Percentiles rank a stretch among this genome's conserved stretches.
phyloP scores from a whole-genome alignment of 2,888 invertebrate genomes.

The Cosmia pyralina region DNA sequence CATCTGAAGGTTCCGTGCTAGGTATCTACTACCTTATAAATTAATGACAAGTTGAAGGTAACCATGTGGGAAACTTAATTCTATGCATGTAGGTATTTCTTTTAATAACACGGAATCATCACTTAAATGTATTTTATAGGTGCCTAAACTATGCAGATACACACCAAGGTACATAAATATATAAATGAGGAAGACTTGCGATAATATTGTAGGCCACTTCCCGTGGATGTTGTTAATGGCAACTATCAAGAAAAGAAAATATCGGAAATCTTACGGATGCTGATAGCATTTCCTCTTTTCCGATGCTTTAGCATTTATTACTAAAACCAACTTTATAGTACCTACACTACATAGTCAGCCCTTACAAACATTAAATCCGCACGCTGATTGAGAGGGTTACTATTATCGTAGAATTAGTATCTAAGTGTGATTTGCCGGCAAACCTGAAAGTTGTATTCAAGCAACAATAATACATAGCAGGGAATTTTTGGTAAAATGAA shows the following conservation, averaged over 20 bases:
- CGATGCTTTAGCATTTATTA: background rate
- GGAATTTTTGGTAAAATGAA: background rate
- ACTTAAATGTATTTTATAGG: background rate
- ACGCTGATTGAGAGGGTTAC: background rate
- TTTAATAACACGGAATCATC: background rate
- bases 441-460: conserved; percentile 24
- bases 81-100: conserved; percentile 6
- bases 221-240: background rate
- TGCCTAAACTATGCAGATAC: background rate
- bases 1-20: conserved; percentile 48
- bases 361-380: background rate
- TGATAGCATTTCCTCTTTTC: background rate
- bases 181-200: background rate
- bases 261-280: background rate
- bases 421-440: conserved; percentile 4
- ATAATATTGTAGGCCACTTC: too few relatives aligned
- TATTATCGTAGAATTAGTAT: background rate
- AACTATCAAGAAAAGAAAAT: background rate
- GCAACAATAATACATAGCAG: background rate
- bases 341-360: background rate
- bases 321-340: background rate
- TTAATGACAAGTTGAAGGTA: conserved; percentile 55
- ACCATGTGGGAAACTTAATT: conserved; percentile 19
- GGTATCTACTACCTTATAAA: conserved; percentile 20
- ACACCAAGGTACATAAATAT: background rate